These are phyloP conservation scores for Ellobius talpinus DNA, from an alignment of 2,113 vertebrate genomes.

Conservation along the genomic window DNA sequence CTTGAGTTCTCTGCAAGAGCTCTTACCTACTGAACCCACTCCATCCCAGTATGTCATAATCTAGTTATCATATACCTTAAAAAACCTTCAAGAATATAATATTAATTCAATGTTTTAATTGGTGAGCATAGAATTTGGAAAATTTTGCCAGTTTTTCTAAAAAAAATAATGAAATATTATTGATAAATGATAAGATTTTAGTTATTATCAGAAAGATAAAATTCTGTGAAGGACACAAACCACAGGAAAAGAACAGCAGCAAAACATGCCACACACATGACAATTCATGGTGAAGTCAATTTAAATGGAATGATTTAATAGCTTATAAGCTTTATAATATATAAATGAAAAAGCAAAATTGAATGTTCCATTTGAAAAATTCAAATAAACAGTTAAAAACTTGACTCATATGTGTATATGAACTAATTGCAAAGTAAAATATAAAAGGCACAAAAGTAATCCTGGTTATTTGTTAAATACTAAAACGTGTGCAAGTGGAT, in stretches of 20 bases:
- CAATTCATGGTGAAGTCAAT: neutral
- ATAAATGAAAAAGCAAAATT: neutral
- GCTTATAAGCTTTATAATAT: neutral
- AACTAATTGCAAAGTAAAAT: slow-evolving; percentile 12
- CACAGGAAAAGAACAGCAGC: neutral
- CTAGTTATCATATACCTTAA: neutral
- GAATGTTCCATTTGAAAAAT: neutral
- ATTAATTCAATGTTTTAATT: neutral
- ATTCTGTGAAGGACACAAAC: neutral
- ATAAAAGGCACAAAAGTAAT: neutral
- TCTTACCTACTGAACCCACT: neutral
- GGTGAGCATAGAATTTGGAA: neutral
- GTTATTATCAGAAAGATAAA: neutral
- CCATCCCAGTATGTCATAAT: neutral
- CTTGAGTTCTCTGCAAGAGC: neutral
- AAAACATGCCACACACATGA: neutral
- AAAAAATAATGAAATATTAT: neutral
- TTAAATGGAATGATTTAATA: neutral
- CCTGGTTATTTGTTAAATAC: neutral
- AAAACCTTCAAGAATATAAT: neutral
- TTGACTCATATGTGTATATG: neutral
- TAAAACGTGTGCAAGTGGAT: neutral
- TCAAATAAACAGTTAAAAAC: neutral
- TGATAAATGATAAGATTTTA: neutral
- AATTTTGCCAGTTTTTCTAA: neutral